A percentile compares a stretch with the other conserved stretches of the same genome.
phyloP scores from a whole-genome alignment of 2,113 vertebrate genomes.

The Lophius piscatorius region DNA sequence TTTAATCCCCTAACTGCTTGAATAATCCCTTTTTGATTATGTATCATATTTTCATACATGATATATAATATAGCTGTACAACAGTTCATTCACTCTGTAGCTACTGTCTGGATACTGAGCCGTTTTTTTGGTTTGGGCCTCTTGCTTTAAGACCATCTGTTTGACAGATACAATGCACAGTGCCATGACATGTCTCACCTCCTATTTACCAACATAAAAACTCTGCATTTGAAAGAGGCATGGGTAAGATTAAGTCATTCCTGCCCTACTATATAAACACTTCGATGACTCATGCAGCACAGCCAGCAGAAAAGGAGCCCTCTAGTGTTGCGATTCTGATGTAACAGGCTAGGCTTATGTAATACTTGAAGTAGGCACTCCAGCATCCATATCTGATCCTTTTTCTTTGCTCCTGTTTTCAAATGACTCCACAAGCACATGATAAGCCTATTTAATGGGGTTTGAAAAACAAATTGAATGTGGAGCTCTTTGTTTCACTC shows the following conservation, averaged over 20 bases:
- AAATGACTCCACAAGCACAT: slow-evolving; percentile 18
- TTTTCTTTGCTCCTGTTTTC: slow-evolving; percentile 22
- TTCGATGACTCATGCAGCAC: slow-evolving; percentile 57
- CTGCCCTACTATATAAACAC: neutral
- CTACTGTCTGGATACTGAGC: neutral
- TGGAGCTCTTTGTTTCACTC: neutral
- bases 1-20: slow-evolving; percentile 1
- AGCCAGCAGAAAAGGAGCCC: slow-evolving; percentile 56
- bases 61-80: neutral
- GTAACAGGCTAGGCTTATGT: slow-evolving; percentile 56
- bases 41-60: neutral
- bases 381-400: slow-evolving; percentile 38
- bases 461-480: slow-evolving; percentile 20
- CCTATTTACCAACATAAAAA: slow-evolving; percentile 23
- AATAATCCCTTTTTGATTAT: slow-evolving; percentile 1
- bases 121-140: neutral
- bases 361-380: slow-evolving; percentile 61
- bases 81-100: neutral
- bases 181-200: slow-evolving; percentile 1
- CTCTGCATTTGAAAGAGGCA: slow-evolving; percentile 23
- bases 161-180: neutral
- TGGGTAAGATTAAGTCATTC: no score
- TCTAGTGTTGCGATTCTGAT: slow-evolving; percentile 52
- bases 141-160: neutral
- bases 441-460: slow-evolving; percentile 2